These are phyloP conservation scores for Eueremaeus valkanovi DNA, from an alignment of 2,888 invertebrate genomes.

Conservation along the genomic window DNA sequence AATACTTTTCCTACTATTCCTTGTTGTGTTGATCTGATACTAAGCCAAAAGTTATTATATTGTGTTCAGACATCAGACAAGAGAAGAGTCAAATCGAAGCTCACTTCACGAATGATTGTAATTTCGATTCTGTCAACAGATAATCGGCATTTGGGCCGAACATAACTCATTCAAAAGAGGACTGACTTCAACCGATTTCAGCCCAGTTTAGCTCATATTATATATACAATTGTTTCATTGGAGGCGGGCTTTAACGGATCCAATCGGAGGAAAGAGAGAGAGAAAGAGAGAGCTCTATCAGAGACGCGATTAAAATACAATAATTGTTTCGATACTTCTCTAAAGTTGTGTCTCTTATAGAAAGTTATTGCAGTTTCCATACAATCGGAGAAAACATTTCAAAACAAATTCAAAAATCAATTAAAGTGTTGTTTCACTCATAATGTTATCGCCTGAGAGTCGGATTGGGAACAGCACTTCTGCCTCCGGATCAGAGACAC, in stretches of 20 bases:
- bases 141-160: not conserved
- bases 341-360: constrained; percentile 8
- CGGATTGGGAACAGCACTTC: not conserved
- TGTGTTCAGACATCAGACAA: not conserved
- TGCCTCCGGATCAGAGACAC: constrained; percentile 12
- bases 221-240: not conserved
- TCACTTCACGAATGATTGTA: not conserved
- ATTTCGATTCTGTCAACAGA: constrained; percentile 16
- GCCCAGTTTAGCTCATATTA: constrained; percentile 1
- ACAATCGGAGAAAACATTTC: constrained; percentile 10
- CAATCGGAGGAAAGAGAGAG: not conserved
- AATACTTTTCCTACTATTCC: not conserved
- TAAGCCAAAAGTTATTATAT: not conserved
- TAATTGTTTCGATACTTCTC: constrained; percentile 23
- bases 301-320: constrained; percentile 20
- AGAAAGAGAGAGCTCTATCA: not conserved
- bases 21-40: constrained; percentile 7
- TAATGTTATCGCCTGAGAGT: constrained; percentile 25
- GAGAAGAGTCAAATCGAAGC: not conserved
- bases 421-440: constrained; percentile 18
- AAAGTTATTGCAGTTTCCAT: constrained; percentile 6
- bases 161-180: constrained; percentile 10
- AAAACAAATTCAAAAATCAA: constrained; percentile 27
- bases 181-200: not conserved
- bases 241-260: not conserved